Evolutionary conservation across 2,113 vertebrate species (phyloP).

Genomic region (Trochalopteron elliotii): DNA sequence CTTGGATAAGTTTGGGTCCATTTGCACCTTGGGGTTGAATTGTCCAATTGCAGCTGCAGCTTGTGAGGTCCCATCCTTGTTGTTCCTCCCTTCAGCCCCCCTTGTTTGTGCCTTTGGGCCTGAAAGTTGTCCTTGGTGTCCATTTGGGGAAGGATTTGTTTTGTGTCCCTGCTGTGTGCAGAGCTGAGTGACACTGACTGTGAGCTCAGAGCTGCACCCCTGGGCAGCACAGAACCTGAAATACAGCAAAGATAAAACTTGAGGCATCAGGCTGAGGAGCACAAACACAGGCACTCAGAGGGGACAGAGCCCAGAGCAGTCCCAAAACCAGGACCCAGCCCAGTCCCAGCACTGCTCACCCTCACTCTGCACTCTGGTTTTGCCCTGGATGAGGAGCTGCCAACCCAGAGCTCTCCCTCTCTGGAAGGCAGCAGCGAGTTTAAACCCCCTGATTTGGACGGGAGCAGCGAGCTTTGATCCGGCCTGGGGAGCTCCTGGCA

Average conservation of each 20-base stretch:
- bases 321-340: not conserved
- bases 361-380: not conserved
- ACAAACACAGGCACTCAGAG: not conserved
- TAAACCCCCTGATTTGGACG: not conserved
- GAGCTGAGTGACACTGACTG: not conserved
- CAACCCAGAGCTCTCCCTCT: not conserved
- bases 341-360: not conserved
- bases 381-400: not conserved
- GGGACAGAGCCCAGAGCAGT: not conserved
- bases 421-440: not conserved
- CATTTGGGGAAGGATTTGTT: no score
- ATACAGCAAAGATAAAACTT: rapidly evolving
- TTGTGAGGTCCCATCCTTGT: no score
- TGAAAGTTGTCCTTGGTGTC: no score
- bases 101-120: no score
- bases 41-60: no score
- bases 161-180: no score
- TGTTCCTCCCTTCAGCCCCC: no score
- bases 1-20: no score
- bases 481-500: not conserved
- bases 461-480: not conserved
- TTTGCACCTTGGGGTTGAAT: no score
- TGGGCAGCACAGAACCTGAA: not conserved
- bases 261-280: not conserved
- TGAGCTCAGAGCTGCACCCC: not conserved